Base-by-base conservation (phyloP, 2,113 vertebrate species). In the Formicarius rufipectus region DNA sequence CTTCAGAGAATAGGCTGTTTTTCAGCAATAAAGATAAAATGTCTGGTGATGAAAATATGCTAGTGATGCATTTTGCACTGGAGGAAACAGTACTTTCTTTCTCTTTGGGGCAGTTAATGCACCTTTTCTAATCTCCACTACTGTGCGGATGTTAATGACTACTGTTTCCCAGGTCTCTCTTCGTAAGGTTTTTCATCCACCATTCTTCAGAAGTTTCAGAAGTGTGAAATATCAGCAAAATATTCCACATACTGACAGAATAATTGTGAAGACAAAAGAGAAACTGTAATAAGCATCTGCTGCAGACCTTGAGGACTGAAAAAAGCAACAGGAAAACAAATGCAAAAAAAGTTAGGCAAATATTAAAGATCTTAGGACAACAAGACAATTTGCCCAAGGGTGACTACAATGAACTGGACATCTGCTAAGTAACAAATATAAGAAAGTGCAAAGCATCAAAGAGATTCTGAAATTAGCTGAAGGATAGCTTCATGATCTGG, bases 361-460 rank as follows among this genome's bases (percentile, higher is more conserved):
- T 84, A 59, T 74, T 94, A 87, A 87, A 67, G 75, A 85, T 93
- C 69, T 89, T 56, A 82, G 69, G 74, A 94, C 60, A 69, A 91
- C 1, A 87, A 59, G 35, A 42, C 62, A 78, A 91, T 91, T 93
- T 91, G 47, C 92, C 89, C 52, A 63, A 50, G 73, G 35, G 14
- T 27, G 15, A 42, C 79, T 81, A 22, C 47, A 35, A 28, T 52
- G 44, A 91, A 84, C 60, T 47, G 74, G 77, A 79, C 62, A 87
- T 68, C 81, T 87, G 60, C 49, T 84, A 14, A 23, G 25, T 71
- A 63, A 74, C 19, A 76, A 91, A 63, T 74, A 75, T 24, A 72
- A 35, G 47, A 81, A 89, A 84, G 23, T 50, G 39, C 20, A 87
- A 84, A 77, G 21, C 44, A 63, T 68, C 47, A 72, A 82, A 89